A percentile compares a stretch with the other conserved stretches of the same genome.
Conservation (phyloP, 2,797 vertebrate genomes). For the Manis javanica region DNA sequence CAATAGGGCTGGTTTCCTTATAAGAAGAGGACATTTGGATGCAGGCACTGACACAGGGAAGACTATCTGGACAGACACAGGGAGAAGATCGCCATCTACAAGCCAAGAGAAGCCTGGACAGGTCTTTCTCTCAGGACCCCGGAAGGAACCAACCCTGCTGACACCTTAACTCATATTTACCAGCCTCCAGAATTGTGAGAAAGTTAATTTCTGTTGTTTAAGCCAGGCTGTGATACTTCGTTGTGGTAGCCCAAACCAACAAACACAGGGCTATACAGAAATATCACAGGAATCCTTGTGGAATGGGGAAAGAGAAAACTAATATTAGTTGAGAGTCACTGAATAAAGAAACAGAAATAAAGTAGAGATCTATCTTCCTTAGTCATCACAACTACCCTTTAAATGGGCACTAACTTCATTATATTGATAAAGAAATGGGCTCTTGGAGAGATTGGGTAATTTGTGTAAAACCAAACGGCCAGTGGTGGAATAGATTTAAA, state of each 20-base stretch:
- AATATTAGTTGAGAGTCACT: not conserved
- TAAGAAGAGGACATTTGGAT: not conserved
- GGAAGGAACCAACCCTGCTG: not conserved
- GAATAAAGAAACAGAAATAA: not conserved
- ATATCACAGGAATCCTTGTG: not conserved
- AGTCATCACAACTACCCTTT: not conserved
- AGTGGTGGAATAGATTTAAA: not conserved
- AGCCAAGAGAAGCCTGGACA: not conserved
- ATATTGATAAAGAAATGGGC: not conserved
- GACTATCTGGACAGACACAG: not conserved
- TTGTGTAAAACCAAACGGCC: not conserved
- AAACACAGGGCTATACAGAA: not conserved
- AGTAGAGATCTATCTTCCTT: not conserved
- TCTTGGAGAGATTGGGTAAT: not conserved
- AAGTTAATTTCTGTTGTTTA: not conserved
- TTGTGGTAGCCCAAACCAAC: not conserved
- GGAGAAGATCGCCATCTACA: not conserved
- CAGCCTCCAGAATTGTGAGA: not conserved
- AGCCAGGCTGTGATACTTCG: not conserved
- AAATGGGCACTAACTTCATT: not conserved
- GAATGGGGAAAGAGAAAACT: not conserved
- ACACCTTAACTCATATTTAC: not conserved
- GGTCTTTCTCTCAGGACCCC: not conserved
- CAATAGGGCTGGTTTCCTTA: not conserved
- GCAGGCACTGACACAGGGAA: not conserved